These are phyloP conservation scores for Heliopora coerulea DNA, from an alignment of 92 coral and sea anemone genomes.

Conservation along the genomic window DNA sequence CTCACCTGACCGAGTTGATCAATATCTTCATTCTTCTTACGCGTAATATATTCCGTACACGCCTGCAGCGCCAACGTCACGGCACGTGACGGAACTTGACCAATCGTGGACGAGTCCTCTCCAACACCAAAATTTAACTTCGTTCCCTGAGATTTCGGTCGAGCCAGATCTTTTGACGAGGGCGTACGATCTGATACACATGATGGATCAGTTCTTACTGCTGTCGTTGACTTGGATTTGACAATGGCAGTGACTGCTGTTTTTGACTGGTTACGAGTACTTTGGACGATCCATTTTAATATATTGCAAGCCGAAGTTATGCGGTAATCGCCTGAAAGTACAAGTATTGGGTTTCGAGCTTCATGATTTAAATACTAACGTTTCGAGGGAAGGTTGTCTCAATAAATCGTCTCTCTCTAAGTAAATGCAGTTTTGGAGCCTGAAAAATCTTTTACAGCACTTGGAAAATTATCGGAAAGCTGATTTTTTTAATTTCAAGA, in stretches of 20 bases:
- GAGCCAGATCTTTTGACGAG: not conserved
- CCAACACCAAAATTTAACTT: slow-evolving; percentile 17
- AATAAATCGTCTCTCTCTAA: no score
- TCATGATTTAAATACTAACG: no score
- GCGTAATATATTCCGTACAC: slow-evolving; percentile 67
- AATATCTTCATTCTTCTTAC: slow-evolving; percentile 77
- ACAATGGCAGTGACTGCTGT: not conserved
- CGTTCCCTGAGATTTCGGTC: slow-evolving; percentile 32
- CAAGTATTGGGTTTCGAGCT: no score
- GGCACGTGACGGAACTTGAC: slow-evolving; percentile 54
- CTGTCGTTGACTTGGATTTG: slow-evolving; percentile 4
- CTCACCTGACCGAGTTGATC: slow-evolving; percentile 54
- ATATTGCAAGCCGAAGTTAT: slow-evolving; percentile 78
- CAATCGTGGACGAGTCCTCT: slow-evolving; percentile 26
- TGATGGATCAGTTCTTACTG: not conserved
- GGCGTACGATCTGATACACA: not conserved
- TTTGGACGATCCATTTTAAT: slow-evolving; percentile 68
- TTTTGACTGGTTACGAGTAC: slow-evolving; percentile 21
- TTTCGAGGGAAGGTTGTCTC: no score
- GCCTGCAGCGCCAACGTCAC: slow-evolving; percentile 81
- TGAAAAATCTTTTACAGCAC: no score
- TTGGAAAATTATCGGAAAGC: no score
- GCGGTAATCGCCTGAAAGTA: slow-evolving; percentile 79
- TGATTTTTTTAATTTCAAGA: no score
- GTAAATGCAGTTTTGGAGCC: no score